Evolutionary conservation across 2,113 vertebrate genomes (phyloP).

Genomic region (Hymenochirus boettgeri): DNA sequence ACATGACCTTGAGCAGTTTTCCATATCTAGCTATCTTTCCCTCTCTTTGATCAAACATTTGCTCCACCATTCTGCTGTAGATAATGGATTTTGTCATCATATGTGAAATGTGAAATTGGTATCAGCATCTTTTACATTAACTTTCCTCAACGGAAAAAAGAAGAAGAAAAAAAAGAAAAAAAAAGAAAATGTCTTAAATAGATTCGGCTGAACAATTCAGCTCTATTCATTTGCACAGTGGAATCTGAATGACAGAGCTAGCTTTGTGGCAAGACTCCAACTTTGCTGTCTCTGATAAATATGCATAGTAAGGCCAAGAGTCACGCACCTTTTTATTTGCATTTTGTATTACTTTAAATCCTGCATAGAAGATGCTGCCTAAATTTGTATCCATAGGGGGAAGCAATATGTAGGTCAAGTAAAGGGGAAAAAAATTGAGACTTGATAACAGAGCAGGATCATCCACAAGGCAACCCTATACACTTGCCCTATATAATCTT

Average conservation of each 20-base stretch:
- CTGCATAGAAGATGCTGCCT: slow-evolving; percentile 29
- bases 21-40: slow-evolving; percentile 16
- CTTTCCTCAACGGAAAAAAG: slow-evolving; percentile 21
- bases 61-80: slow-evolving; percentile 38
- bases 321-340: slow-evolving; percentile 24
- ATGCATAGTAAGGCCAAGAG: slow-evolving; percentile 31
- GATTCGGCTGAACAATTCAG: slow-evolving; percentile 46
- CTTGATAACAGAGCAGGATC: too few species aligned
- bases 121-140: slow-evolving; percentile 43
- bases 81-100: slow-evolving; percentile 49
- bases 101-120: slow-evolving; percentile 37
- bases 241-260: slow-evolving; percentile 42
- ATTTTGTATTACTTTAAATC: slow-evolving; percentile 24
- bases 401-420: neutral
- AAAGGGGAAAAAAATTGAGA: too few species aligned
- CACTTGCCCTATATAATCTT: too few species aligned
- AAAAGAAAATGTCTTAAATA: slow-evolving; percentile 32
- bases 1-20: slow-evolving; percentile 40
- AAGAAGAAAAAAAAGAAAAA: slow-evolving; percentile 12
- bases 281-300: slow-evolving; percentile 44
- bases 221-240: slow-evolving; percentile 40
- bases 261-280: slow-evolving; percentile 40
- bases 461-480: too few species aligned
- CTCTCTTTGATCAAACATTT: slow-evolving; percentile 42
- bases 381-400: slow-evolving; percentile 19